Percentiles rank a stretch among this genome's conserved stretches.
phyloP scores from a whole-genome alignment of 2,888 invertebrate genomes.

The Aphidoletes aphidimyza region DNA sequence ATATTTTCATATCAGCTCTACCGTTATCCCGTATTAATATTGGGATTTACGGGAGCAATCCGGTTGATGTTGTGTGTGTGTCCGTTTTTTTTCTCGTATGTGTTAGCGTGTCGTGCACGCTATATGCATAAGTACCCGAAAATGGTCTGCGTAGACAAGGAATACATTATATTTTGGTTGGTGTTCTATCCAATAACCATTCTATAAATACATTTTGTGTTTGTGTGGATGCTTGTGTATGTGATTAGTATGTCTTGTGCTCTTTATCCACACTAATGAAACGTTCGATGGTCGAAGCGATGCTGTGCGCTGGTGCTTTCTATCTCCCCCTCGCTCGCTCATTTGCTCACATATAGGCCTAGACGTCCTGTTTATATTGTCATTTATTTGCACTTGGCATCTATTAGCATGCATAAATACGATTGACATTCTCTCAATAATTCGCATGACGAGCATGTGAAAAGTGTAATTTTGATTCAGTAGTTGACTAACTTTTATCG shows the following conservation, averaged over 20 bases:
- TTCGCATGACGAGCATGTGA: background rate
- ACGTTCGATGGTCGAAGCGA: background rate
- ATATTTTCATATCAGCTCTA: constrained; percentile 6
- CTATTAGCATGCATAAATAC: background rate
- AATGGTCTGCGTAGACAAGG: too few species aligned
- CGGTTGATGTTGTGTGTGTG: background rate
- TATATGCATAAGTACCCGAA: background rate
- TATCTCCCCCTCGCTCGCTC: too few species aligned
- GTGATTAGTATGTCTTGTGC: constrained; percentile 40
- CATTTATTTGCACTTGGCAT: background rate
- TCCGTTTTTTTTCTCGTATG: background rate
- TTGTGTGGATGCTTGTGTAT: too few species aligned
- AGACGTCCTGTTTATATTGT: background rate
- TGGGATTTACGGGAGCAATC: constrained; percentile 2
- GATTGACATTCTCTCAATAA: background rate
- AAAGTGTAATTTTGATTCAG: background rate
- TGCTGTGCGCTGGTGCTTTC: too few species aligned
- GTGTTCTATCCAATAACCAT: background rate
- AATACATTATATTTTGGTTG: too few species aligned
- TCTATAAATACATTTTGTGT: constrained; percentile 30
- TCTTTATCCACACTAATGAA: background rate
- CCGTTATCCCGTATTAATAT: constrained; percentile 40
- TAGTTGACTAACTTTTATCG: background rate
- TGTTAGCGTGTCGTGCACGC: background rate
- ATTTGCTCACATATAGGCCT: background rate